A percentile compares a stretch with the other conserved stretches of the same genome.
These are phyloP conservation scores for Clostera curtula DNA, from an alignment of 2,888 invertebrate species.

Conservation along the genomic window DNA sequence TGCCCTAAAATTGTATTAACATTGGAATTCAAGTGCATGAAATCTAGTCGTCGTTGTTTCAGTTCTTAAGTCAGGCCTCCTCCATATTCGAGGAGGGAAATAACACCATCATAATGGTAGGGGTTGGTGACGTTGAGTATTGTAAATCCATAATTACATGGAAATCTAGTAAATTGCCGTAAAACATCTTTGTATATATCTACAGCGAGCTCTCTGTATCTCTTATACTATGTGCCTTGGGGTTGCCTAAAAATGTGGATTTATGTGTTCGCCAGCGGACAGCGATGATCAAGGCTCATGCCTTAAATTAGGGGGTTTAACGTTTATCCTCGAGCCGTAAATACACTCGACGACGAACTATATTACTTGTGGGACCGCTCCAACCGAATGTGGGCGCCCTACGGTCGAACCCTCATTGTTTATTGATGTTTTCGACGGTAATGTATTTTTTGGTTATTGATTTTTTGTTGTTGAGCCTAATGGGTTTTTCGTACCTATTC, in stretches of 20 bases:
- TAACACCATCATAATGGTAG: too few relatives aligned
- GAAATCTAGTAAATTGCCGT: too few relatives aligned
- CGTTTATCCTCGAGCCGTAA: conserved; percentile 65
- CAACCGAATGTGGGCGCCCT: conserved; percentile 25
- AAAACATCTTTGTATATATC: too few relatives aligned
- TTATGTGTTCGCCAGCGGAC: conserved; percentile 58
- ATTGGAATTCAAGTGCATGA: too few relatives aligned
- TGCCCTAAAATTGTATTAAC: too few relatives aligned
- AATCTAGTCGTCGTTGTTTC: too few relatives aligned
- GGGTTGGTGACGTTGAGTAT: too few relatives aligned
- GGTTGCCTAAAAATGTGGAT: conserved; percentile 69
- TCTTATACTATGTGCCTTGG: too few relatives aligned
- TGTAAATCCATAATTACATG: too few relatives aligned
- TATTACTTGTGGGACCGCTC: conserved; percentile 47
- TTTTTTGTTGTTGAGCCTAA: conserved; percentile 6
- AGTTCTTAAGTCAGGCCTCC: too few relatives aligned
- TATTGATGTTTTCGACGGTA: conserved; percentile 41
- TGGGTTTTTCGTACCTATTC: conserved; percentile 5
- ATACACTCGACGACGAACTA: conserved; percentile 57
- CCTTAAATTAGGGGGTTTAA: conserved; percentile 70
- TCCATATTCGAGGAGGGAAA: too few relatives aligned
- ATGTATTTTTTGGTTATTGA: conserved; percentile 25
- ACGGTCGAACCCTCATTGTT: conserved; percentile 38
- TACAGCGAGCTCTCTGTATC: too few relatives aligned
- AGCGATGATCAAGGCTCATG: conserved; percentile 68